These are phyloP conservation scores for Macropodus opercularis DNA, from an alignment of 2,797 vertebrate species.

Conservation along the genomic window DNA sequence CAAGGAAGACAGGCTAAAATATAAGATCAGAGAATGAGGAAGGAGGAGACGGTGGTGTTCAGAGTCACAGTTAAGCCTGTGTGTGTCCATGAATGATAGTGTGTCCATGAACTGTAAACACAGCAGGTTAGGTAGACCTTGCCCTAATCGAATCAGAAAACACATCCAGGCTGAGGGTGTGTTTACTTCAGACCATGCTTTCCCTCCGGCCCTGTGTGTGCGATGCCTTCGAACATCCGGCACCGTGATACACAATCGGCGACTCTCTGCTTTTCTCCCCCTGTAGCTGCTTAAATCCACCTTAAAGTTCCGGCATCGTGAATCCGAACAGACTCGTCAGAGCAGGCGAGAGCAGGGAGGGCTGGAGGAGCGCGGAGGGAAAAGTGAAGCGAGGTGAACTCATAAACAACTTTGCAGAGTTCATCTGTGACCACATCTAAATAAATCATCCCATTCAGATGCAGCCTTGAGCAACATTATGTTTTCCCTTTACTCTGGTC, in stretches of 20 bases:
- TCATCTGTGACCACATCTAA: slow-evolving; percentile 62
- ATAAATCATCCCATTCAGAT: slow-evolving; percentile 66
- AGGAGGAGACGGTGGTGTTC: slow-evolving; percentile 17
- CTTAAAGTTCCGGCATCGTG: slow-evolving; percentile 17
- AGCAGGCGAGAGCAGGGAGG: slow-evolving; percentile 1
- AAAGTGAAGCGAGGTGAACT: slow-evolving; percentile 47
- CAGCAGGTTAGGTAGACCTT: slow-evolving; percentile 26
- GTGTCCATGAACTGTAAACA: slow-evolving; percentile 33
- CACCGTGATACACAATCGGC: background rate
- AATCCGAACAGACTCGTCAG: slow-evolving; percentile 9
- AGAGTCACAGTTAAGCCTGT: slow-evolving; percentile 52
- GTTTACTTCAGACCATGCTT: slow-evolving; percentile 49
- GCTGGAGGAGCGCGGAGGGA: background rate
- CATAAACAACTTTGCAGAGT: slow-evolving; percentile 63
- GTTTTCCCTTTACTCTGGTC: slow-evolving; percentile 45
- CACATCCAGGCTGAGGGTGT: background rate
- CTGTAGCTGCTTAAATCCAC: slow-evolving; percentile 18
- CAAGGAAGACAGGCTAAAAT: slow-evolving; percentile 16
- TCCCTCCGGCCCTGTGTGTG: background rate
- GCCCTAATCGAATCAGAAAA: slow-evolving; percentile 40
- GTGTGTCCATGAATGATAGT: slow-evolving; percentile 24
- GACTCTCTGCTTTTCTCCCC: too few relatives aligned
- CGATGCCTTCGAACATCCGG: slow-evolving; percentile 3
- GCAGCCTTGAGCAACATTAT: slow-evolving; percentile 45
- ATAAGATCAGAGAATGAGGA: background rate